These are phyloP conservation scores for Tridacna gigas DNA, from an alignment of 2,888 invertebrate species.

Conservation along the genomic window DNA sequence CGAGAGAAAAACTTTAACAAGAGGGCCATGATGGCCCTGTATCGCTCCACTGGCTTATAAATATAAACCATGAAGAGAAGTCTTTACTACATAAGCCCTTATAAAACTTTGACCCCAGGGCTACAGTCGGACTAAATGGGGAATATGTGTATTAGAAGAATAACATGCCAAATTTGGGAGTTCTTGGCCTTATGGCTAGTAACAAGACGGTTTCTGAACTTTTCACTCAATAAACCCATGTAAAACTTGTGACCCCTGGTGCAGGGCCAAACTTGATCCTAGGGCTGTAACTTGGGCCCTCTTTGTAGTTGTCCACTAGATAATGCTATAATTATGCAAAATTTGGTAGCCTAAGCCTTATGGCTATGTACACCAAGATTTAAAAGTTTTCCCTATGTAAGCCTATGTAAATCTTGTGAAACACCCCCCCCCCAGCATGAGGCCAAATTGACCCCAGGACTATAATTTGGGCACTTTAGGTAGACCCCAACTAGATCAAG, in stretches of 20 bases:
- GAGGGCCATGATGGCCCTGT: too few species aligned
- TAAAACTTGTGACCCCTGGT: not conserved
- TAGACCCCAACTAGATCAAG: not conserved
- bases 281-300: not conserved
- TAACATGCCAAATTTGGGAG: not conserved
- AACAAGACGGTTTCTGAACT: not conserved
- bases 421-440: too few species aligned
- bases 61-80: too few species aligned
- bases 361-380: not conserved
- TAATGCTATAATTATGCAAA: not conserved
- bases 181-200: not conserved
- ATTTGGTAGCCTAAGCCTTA: not conserved
- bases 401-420: not conserved
- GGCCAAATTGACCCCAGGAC: not conserved
- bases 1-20: too few species aligned
- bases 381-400: not conserved
- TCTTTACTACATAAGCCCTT: too few species aligned
- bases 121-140: not conserved
- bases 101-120: not conserved
- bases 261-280: not conserved
- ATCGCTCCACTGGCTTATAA: too few species aligned
- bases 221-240: not conserved
- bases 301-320: not conserved
- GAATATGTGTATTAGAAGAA: not conserved
- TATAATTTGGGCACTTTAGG: not conserved